These are phyloP conservation scores for Leptogaster cylindrica DNA, from an alignment of 2,888 invertebrate genomes.

Conservation along the genomic window DNA sequence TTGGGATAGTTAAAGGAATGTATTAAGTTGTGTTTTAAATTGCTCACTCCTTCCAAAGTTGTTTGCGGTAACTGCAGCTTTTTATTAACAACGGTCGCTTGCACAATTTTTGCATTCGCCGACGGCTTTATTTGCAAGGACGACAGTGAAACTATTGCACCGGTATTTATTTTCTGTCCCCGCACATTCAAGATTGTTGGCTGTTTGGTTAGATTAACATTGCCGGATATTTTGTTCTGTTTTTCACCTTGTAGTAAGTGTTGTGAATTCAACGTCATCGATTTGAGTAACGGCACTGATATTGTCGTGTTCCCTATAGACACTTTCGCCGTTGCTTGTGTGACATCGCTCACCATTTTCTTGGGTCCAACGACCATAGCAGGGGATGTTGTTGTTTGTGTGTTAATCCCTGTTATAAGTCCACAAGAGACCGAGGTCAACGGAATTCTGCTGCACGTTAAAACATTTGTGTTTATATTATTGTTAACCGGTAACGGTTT, in stretches of 20 bases:
- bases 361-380: slow-evolving; percentile 62
- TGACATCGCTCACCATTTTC: slow-evolving; percentile 65
- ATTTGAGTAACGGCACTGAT: slow-evolving; percentile 60
- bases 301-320: slow-evolving; percentile 62
- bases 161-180: slow-evolving; percentile 55
- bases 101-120: slow-evolving; percentile 62
- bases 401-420: slow-evolving; percentile 42
- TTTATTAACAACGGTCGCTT: slow-evolving; percentile 58
- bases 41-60: slow-evolving; percentile 58
- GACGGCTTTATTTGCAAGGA: slow-evolving; percentile 58
- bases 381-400: slow-evolving; percentile 53
- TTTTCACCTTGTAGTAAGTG: slow-evolving; percentile 50
- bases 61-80: slow-evolving; percentile 55
- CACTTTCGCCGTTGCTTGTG: slow-evolving; percentile 66
- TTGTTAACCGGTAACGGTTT: neutral
- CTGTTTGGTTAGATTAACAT: slow-evolving; percentile 55
- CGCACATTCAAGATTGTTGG: slow-evolving; percentile 55
- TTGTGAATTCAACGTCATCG: slow-evolving; percentile 52
- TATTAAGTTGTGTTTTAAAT: slow-evolving; percentile 56
- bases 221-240: slow-evolving; percentile 50
- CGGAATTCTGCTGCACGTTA: slow-evolving; percentile 43
- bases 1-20: slow-evolving; percentile 59
- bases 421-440: slow-evolving; percentile 44
- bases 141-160: slow-evolving; percentile 58
- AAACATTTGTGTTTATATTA: slow-evolving; percentile 10